These are phyloP conservation scores for Matsumurasca onukii DNA, from an alignment of 1,140 invertebrate genomes.

Conservation along the genomic window DNA sequence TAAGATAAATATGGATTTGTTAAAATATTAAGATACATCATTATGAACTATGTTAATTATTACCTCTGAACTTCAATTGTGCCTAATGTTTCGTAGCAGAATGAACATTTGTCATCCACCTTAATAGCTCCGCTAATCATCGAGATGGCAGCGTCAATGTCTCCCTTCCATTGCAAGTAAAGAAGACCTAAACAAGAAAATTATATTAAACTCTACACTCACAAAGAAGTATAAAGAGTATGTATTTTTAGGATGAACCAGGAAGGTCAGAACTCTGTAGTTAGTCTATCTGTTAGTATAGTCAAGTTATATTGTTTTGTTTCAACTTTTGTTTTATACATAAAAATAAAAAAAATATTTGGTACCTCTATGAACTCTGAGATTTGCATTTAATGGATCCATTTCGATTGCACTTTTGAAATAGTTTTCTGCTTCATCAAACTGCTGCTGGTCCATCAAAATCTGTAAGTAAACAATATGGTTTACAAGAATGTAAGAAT, in stretches of 20 bases:
- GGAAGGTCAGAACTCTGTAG: background rate
- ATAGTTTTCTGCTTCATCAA: conserved; percentile 74
- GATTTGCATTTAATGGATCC: conserved; percentile 82
- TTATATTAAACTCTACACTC: no score
- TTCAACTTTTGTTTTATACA: no score
- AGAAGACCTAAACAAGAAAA: conserved; percentile 56
- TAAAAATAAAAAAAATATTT: no score
- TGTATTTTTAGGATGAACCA: background rate
- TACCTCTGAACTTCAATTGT: conserved; percentile 93
- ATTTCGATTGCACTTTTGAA: conserved; percentile 79
- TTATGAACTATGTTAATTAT: no score
- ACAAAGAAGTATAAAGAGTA: no score
- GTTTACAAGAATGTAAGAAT: no score
- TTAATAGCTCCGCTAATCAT: conserved; percentile 81
- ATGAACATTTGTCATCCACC: conserved; percentile 88
- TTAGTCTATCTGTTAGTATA: no score
- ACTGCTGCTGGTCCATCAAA: conserved; percentile 79
- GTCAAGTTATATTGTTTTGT: no score
- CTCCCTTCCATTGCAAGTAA: conserved; percentile 76
- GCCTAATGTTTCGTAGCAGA: conserved; percentile 92
- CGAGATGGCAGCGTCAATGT: conserved; percentile 76
- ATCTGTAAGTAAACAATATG: conserved; percentile 52
- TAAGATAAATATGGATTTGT: no score
- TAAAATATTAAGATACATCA: no score
- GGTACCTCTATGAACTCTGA: conserved; percentile 82